These are phyloP conservation scores for Drosophila fungiperda DNA, from an alignment of 2,888 invertebrate genomes.

Conservation along the genomic window DNA sequence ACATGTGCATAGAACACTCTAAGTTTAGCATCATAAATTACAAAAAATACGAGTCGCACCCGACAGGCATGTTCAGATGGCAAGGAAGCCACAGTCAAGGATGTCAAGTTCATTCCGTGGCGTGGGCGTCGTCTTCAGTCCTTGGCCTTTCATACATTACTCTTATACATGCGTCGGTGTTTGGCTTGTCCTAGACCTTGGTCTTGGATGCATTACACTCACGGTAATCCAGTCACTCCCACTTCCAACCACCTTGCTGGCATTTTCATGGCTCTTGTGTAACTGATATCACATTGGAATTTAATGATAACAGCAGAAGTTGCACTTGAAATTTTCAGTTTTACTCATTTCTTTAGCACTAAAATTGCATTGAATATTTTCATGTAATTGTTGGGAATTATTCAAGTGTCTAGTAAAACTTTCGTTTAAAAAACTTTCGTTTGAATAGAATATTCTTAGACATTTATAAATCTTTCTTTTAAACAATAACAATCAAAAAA, in stretches of 20 bases:
- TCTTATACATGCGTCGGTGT: conserved; percentile 29
- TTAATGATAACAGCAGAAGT: neutral
- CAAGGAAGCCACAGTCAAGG: conserved; percentile 3
- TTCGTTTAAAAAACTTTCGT: too few relatives aligned
- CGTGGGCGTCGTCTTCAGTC: conserved; percentile 28
- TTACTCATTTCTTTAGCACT: neutral
- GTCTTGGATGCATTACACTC: conserved; percentile 22
- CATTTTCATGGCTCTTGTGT: neutral
- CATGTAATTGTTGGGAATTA: neutral
- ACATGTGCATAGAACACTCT: conserved; percentile 35
- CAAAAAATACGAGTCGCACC: conserved; percentile 22
- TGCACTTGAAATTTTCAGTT: neutral
- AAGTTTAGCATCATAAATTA: conserved; percentile 47
- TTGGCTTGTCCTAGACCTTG: conserved; percentile 2
- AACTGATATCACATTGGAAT: neutral
- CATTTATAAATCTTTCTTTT: neutral
- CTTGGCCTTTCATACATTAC: conserved; percentile 33
- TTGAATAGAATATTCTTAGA: neutral
- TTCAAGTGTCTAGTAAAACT: neutral
- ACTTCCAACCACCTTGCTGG: neutral
- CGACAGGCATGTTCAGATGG: conserved; percentile 1
- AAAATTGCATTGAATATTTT: neutral
- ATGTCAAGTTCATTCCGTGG: neutral
- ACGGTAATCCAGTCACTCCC: neutral
- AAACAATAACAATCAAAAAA: neutral